Evolutionary conservation across 2,888 invertebrate genomes (phyloP).

Genomic region (Melieria omissa): DNA sequence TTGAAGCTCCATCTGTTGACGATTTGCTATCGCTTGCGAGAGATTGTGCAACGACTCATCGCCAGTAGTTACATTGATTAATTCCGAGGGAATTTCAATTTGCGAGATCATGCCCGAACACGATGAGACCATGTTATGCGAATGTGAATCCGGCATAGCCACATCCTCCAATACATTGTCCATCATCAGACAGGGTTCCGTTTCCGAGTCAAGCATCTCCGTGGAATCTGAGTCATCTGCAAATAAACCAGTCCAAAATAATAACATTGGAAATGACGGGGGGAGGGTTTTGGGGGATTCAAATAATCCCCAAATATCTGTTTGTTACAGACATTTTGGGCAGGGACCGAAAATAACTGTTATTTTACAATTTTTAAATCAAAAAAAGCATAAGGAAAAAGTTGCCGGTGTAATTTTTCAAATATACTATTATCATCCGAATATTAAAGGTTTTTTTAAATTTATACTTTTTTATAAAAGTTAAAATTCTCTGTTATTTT

Average conservation of each 20-base stretch:
- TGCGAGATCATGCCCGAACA: conserved; percentile 69
- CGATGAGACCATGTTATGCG: conserved; percentile 76
- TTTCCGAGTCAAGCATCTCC: conserved; percentile 84
- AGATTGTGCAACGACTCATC: conserved; percentile 81
- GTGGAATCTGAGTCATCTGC: conserved; percentile 77
- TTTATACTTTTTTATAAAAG: too few species aligned
- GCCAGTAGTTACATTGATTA: conserved; percentile 54
- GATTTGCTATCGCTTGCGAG: conserved; percentile 79
- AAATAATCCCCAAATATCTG: too few species aligned
- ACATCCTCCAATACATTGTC: conserved; percentile 79
- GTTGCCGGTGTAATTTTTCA: too few species aligned
- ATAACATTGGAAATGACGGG: neutral
- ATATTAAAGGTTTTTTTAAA: too few species aligned
- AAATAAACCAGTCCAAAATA: neutral
- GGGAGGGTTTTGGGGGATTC: too few species aligned
- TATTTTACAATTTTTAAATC: too few species aligned
- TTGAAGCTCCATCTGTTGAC: conserved; percentile 75
- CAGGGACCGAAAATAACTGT: too few species aligned
- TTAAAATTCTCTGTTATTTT: too few species aligned
- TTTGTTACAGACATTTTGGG: too few species aligned
- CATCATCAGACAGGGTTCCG: conserved; percentile 84
- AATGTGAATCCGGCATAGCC: conserved; percentile 73
- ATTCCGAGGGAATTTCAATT: conserved; percentile 66
- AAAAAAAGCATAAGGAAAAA: too few species aligned
- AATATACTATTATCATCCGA: too few species aligned